phyloP scores from a whole-genome alignment of 1,140 invertebrate genomes.

The Caenorhabditis tropicalis region DNA sequence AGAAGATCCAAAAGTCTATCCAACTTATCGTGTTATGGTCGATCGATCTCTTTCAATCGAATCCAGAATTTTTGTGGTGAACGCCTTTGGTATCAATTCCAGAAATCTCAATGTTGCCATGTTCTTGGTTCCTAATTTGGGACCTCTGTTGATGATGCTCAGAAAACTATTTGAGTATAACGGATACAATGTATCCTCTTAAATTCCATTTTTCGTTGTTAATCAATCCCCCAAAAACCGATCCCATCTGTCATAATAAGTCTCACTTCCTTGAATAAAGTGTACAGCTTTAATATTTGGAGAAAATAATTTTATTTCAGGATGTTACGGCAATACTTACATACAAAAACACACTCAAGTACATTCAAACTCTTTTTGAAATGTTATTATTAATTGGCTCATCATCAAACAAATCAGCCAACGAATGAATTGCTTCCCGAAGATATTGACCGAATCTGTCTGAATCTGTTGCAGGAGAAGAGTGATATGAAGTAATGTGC shows the following conservation, averaged over 20 bases:
- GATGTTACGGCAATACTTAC: not conserved
- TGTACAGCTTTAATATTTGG: not conserved
- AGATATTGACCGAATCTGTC: slow-evolving; percentile 35
- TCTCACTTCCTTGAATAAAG: not conserved
- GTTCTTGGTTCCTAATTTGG: not conserved
- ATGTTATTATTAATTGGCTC: slow-evolving; percentile 23
- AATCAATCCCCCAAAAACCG: not conserved
- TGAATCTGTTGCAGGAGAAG: slow-evolving; percentile 27
- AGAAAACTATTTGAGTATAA: slow-evolving; percentile 17
- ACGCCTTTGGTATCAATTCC: slow-evolving; percentile 28
- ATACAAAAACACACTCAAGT: not conserved
- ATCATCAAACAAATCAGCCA: slow-evolving; percentile 26
- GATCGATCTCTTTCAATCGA: not conserved
- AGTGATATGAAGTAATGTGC: slow-evolving; percentile 46
- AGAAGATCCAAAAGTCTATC: slow-evolving; percentile 8
- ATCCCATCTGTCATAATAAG: not conserved
- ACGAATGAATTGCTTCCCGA: not conserved
- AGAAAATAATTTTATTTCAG: not conserved
- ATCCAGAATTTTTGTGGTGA: not conserved
- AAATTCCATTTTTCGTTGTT: not conserved
- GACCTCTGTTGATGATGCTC: slow-evolving; percentile 25
- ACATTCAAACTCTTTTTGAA: not conserved
- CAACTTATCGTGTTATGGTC: not conserved
- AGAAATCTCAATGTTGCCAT: slow-evolving; percentile 15
- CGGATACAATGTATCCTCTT: not conserved